Evolutionary conservation across 1,140 invertebrate genomes (phyloP).

Genomic region (Drosophila murphyi): DNA sequence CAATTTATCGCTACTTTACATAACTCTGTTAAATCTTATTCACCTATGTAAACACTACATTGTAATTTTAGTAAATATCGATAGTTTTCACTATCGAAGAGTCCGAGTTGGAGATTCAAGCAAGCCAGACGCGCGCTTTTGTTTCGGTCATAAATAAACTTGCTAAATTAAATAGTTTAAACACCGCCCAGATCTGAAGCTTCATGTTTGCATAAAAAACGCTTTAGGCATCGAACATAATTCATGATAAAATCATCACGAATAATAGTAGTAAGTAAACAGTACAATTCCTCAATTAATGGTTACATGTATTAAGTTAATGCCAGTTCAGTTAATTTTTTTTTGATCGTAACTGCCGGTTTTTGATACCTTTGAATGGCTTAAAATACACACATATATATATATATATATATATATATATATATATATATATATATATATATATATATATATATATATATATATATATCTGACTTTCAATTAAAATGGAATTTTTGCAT

Average conservation of each 20-base stretch:
- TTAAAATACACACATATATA: conserved; percentile 7
- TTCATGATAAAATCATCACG: not conserved
- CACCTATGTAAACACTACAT: too few species aligned
- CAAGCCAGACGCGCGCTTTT: too few species aligned
- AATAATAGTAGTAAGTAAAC: not conserved
- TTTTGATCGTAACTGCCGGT: not conserved
- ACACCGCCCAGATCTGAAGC: too few species aligned
- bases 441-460: not conserved
- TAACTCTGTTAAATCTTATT: too few species aligned
- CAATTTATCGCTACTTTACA: too few species aligned
- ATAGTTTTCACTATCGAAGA: too few species aligned
- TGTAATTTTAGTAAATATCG: too few species aligned
- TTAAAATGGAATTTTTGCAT: conserved; percentile 74
- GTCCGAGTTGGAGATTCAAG: too few species aligned
- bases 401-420: not conserved
- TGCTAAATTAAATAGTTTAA: too few species aligned
- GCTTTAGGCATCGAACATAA: too few species aligned
- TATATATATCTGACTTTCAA: conserved; percentile 44
- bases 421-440: not conserved
- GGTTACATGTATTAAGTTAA: not conserved
- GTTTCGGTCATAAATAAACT: too few species aligned
- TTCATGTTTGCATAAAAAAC: too few species aligned
- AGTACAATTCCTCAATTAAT: not conserved
- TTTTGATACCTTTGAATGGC: not conserved
- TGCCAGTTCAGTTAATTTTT: not conserved